Base-by-base conservation (phyloP, 2,113 vertebrate species). In the Xenopus laevis region DNA sequence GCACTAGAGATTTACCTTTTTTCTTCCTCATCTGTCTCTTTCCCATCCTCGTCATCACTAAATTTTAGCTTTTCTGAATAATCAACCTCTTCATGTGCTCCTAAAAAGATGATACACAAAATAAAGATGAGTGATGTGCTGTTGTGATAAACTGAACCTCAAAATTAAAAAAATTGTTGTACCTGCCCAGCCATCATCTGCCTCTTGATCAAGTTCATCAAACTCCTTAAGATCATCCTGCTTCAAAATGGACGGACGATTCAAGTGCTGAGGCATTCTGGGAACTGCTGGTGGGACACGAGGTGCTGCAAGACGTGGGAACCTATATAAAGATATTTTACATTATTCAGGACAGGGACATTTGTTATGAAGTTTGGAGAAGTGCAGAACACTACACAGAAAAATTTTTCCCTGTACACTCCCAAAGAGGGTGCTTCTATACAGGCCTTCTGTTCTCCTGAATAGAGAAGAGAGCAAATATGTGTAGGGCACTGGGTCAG, bases 121-220 rank as follows among this genome's bases (percentile, higher is more conserved):
- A 50, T 50, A 13, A 50, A 50, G 4, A 50, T 16, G 47, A 12
- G 10, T 12, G 4, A 50, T 50, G 47, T 50, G 33, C 33, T 40
- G 33, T 5, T 40, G 5, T 40, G 33, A 40, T 40, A 40, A 40
- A 40, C 33, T 40, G 33, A 40, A 6, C 33, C 33, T 40, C 8
- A 50, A 12, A 50, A 50, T 50, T 50, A 13, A 13, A 17, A 10
- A 40, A 64, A 30, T 4, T 33, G 17, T 7, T 63, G 83, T 72
- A 96, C 95, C 95, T 84, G 95, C 95, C 95, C 95, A 97, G 73
- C 95, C 95, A 61, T 97, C 95, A 18, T 97, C 95, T 68, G 92
- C 92, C 65, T 97, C 95, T 20, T 96, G 94, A 81, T 97, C 95
- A 78, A 97, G 82, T 81, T 96, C 94, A 62, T 97, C 95, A 60